phyloP scores from a whole-genome alignment of 2,113 vertebrate genomes.

The Tragelaphus imberbis region DNA sequence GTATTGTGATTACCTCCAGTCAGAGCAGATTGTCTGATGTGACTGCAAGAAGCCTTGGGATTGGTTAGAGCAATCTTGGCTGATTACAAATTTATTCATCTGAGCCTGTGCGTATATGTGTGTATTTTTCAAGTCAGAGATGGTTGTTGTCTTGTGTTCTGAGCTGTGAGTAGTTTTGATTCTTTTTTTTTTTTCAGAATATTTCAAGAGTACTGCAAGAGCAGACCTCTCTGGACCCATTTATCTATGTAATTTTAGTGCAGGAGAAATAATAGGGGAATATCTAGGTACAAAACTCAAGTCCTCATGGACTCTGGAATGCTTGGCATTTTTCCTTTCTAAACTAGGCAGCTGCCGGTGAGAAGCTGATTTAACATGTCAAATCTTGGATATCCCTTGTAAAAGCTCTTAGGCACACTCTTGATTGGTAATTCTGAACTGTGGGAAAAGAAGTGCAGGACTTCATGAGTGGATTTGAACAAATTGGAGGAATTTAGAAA shows the following conservation, averaged over 20 bases:
- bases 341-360: neutral
- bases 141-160: neutral
- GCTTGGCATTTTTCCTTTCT: neutral
- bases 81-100: conserved; percentile 60
- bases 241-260: neutral
- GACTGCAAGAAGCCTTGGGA: neutral
- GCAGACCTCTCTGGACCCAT: neutral
- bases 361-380: neutral
- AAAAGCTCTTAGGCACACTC: neutral
- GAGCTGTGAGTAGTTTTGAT: neutral
- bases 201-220: neutral
- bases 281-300: neutral
- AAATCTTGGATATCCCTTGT: neutral
- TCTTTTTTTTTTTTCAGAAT: neutral
- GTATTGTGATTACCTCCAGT: conserved; percentile 47
- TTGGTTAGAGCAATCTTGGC: neutral
- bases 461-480: neutral
- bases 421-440: conserved; percentile 14
- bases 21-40: conserved; percentile 2
- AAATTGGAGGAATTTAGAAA: conserved; percentile 25
- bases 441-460: neutral
- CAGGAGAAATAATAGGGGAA: neutral
- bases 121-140: neutral
- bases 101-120: neutral
- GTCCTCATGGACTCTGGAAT: neutral